Percentiles rank a stretch among this genome's conserved stretches.
Evolutionary conservation across 2,797 vertebrate species (phyloP).

Genomic region (Parotocinclus haroldoi): DNA sequence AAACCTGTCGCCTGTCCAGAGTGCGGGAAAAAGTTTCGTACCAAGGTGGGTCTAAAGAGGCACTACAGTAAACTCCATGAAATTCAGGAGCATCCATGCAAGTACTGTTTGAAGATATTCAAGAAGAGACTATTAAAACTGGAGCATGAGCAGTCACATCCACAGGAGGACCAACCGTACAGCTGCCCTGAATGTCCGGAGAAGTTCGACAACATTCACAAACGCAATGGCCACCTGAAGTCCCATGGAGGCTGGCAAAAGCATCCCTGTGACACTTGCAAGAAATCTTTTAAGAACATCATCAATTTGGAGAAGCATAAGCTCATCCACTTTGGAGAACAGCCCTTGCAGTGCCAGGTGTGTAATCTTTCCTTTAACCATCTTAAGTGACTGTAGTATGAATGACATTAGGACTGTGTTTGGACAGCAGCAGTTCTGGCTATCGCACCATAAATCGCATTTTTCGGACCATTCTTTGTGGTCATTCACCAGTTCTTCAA

Average conservation of each 20-base stretch:
- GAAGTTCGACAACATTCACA: constrained; percentile 16
- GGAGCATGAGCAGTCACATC: constrained; percentile 21
- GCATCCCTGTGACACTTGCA: constrained; percentile 11
- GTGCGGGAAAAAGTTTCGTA: constrained; percentile 20
- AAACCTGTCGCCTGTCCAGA: constrained; percentile 17
- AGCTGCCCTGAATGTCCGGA: constrained; percentile 20
- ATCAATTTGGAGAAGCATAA: constrained; percentile 14
- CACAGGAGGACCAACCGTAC: constrained; percentile 14
- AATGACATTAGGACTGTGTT: too few species aligned
- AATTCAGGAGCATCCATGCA: constrained; percentile 16
- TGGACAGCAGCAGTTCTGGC: too few species aligned
- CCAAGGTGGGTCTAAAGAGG: constrained; percentile 1
- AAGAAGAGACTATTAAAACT: constrained; percentile 3
- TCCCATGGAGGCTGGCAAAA: constrained; percentile 6
- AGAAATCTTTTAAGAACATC: constrained; percentile 6
- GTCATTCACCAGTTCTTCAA: too few species aligned
- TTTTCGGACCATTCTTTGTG: too few species aligned
- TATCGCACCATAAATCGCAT: too few species aligned
- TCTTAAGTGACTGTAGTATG: too few species aligned
- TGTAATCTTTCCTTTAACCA: neutral
- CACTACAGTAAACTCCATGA: constrained; percentile 12
- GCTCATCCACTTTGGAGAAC: constrained; percentile 18
- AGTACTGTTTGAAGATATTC: constrained; percentile 29
- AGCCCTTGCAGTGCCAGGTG: constrained; percentile 9
- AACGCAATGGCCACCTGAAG: constrained; percentile 8